Conservation (phyloP, 2,888 invertebrate genomes). For the Apodemia hepburni region DNA sequence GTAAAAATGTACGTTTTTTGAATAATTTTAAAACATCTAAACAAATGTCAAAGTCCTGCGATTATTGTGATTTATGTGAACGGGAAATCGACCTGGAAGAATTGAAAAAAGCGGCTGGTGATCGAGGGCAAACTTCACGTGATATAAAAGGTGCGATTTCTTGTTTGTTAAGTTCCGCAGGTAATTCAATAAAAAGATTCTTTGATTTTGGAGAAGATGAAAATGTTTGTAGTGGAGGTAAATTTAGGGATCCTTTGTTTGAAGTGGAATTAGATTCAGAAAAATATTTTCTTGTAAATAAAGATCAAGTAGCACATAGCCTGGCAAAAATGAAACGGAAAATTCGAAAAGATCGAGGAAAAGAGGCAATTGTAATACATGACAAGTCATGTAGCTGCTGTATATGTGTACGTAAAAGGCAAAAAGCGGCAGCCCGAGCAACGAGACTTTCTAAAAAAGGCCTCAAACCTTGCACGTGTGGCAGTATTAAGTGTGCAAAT, state of each 20-base stretch:
- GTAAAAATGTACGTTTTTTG: slow-evolving; percentile 25
- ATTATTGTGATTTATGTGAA: slow-evolving; percentile 29
- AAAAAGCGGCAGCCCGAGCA: slow-evolving; percentile 14
- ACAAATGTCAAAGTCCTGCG: slow-evolving; percentile 18
- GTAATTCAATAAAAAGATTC: slow-evolving; percentile 15
- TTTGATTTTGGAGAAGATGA: slow-evolving; percentile 15
- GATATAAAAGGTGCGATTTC: background rate
- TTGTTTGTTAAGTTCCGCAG: background rate
- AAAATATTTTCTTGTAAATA: slow-evolving; percentile 32
- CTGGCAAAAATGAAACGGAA: slow-evolving; percentile 22
- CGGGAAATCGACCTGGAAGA: slow-evolving; percentile 26
- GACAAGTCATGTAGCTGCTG: slow-evolving; percentile 26
- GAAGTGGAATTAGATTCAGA: slow-evolving; percentile 30
- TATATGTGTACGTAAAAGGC: slow-evolving; percentile 24
- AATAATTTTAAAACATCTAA: slow-evolving; percentile 18
- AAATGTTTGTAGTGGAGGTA: slow-evolving; percentile 14
- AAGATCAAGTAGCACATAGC: slow-evolving; percentile 28
- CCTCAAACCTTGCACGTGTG: slow-evolving; percentile 30
- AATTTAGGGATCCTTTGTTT: slow-evolving; percentile 21
- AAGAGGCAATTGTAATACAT: slow-evolving; percentile 18
- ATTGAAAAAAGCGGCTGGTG: slow-evolving; percentile 29
- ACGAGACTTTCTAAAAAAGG: slow-evolving; percentile 10
- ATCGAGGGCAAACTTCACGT: slow-evolving; percentile 13
- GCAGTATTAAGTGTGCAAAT: slow-evolving; percentile 29
- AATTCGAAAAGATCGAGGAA: slow-evolving; percentile 11